Base-by-base conservation (phyloP, 2,113 vertebrate species). In the Dipodomys merriami region DNA sequence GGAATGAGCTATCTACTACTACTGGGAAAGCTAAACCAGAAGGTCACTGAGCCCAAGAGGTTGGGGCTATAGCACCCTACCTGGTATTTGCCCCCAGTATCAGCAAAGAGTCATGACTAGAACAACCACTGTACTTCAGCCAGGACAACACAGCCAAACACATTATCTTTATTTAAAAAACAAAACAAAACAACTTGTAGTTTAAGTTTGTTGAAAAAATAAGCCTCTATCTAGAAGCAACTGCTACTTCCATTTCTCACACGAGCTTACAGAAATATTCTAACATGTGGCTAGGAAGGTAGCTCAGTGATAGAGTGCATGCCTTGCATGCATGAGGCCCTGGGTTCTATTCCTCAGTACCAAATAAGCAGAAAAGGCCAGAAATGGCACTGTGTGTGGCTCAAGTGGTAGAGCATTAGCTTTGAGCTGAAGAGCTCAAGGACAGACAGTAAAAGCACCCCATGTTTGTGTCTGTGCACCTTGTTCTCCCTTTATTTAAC, bases 161-260 rank as follows among this genome's bases (percentile, higher is more conserved):
- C 19, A 8, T 12, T 69, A 15, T 15, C 19, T 23, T 12, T 69
- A 15, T 15, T 33, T 3, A 25, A 46, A 15, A 69, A 6, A 18
- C 57, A 3, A 35, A 35, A 4, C 35, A 39, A 39, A 39, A 39
- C 39, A 39, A 39, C 67, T 44, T 74, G 35, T 65, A 89, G 29
- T 64, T 53, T 46, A 7, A 89, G 64, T 69, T 94, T 91, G 89
- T 49, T 4, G 16, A 27, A 18, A 69, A 93, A 92, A n/a, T 67
- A 44, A 71, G 67, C 76, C 30, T 77, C n/a, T 20, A 4, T 53
- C 83, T 30, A 78, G 30, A 92, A 87, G 44, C 53, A 86, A 72
- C 20, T 1, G 13, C 15, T 86, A 68, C 68, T 88, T 88, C 67
- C 22, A n/a, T 33, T 85, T 74, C 10, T 95, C n/a, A 49, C 49